These are phyloP conservation scores for Tachyglossus aculeatus DNA, from an alignment of 2,797 vertebrate genomes.

Conservation along the genomic window DNA sequence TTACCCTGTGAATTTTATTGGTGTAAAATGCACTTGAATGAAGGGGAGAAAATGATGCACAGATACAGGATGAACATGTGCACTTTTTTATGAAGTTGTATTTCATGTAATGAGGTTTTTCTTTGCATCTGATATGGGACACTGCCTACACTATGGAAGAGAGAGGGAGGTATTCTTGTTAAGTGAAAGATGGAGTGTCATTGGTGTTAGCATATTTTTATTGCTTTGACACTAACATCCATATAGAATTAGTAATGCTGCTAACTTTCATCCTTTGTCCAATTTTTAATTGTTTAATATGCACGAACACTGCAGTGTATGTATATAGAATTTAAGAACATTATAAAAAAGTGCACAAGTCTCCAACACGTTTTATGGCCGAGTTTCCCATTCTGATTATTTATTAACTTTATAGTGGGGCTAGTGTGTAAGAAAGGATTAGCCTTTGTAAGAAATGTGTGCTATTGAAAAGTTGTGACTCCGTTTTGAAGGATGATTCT, in stretches of 20 bases:
- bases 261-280: constrained; percentile 23
- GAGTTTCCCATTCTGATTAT: constrained; percentile 40
- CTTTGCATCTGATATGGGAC: background rate
- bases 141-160: constrained; percentile 3
- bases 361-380: constrained; percentile 22
- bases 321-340: constrained; percentile 52
- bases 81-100: constrained; percentile 15
- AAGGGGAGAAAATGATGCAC: constrained; percentile 35
- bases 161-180: background rate
- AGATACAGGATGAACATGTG: constrained; percentile 44
- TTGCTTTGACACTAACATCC: constrained; percentile 38
- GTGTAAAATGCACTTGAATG: constrained; percentile 41
- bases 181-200: background rate
- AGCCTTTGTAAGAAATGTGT: constrained; percentile 7
- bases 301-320: background rate
- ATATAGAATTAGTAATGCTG: constrained; percentile 38
- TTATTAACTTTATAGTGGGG: constrained; percentile 48
- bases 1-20: constrained; percentile 47
- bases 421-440: background rate
- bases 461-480: constrained; percentile 41
- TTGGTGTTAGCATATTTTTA: constrained; percentile 38
- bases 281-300: background rate
- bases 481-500: constrained; percentile 56
- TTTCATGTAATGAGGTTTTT: background rate
- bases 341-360: background rate